Evolutionary conservation across 2,888 invertebrate species (phyloP).

Genomic region (Ochropleura plecta): DNA sequence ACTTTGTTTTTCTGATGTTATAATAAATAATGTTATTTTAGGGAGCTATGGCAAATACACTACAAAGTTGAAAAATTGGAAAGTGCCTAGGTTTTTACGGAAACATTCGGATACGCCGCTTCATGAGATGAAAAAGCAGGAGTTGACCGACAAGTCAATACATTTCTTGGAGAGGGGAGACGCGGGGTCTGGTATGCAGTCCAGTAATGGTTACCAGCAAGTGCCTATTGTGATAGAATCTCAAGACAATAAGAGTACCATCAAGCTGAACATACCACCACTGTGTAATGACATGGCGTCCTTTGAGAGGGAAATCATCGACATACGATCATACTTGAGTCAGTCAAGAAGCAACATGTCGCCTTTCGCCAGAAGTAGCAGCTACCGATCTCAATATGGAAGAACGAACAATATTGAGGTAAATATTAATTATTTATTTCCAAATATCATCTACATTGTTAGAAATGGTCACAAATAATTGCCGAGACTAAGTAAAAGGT

Average conservation of each 20-base stretch:
- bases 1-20: constrained; percentile 6
- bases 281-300: constrained; percentile 87
- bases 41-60: constrained; percentile 91
- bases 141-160: constrained; percentile 82
- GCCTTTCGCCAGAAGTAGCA: constrained; percentile 93
- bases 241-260: constrained; percentile 84
- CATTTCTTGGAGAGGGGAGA: constrained; percentile 82
- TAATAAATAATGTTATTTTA: constrained; percentile 71
- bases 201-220: constrained; percentile 91
- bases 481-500: constrained; percentile 40
- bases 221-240: constrained; percentile 92
- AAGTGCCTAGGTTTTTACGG: constrained; percentile 92
- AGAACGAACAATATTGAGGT: constrained; percentile 90
- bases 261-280: constrained; percentile 86
- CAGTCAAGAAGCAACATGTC: constrained; percentile 94
- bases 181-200: constrained; percentile 71
- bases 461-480: constrained; percentile 18
- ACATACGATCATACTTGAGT: constrained; percentile 93
- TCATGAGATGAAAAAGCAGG: constrained; percentile 86
- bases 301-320: constrained; percentile 92
- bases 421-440: constrained; percentile 47
- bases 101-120: constrained; percentile 90
- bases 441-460: not conserved
- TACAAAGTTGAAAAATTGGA: constrained; percentile 92
- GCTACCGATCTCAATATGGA: constrained; percentile 93